Base-by-base conservation (phyloP, 2,888 invertebrate species). In the Cheilosia scutellata region DNA sequence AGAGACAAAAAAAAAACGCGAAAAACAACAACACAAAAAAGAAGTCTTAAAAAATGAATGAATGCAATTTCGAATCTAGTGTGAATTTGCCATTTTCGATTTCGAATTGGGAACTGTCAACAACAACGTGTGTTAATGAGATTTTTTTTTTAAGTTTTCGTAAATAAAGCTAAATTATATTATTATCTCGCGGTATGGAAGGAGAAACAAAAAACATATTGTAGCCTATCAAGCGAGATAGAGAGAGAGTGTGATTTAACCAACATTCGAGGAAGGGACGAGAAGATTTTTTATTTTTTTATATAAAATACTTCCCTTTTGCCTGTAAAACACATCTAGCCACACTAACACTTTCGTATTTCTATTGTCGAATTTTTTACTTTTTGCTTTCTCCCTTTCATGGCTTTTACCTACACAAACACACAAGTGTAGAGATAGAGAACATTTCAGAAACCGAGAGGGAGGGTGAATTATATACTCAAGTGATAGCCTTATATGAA, bases 131-230 rank as follows among this genome's bases (percentile, higher is more conserved):
- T 37, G 11, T 37, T 37, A 37, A 37, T 37, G 37, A 3, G 37
- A 37, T 37, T 51, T 29, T 25, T 13, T 16, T 47, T 47, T 4
- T 27, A 51, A 27, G 11, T 25, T 51, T 13, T 13, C 51, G 27
- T 27, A 27, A 51, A 51, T 51, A 51, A 25, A 51, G 27, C 29
- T 31, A 55, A n/a, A 31, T 55, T 31, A 16, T 16, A 16, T n/a
- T 55, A 55, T 55, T 55, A 31, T 55, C 6, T n/a, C 16, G 31
- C 55, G 29, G 53, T 44, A 37, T 37, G 11, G 11, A 37, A 37
- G 1, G 44, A 20, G 31, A 16, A 44, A 62, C 1, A 27, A 27
- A 49, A 63, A 37, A 25, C 0, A 29, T 16, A 16, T 4, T 16
- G 5, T 25, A 5, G 27, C 51, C 27, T 27, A 51, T 20, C 7